A percentile compares a stretch with the other conserved stretches of the same genome.
Evolutionary conservation across 1,140 invertebrate genomes (phyloP).

Genomic region (Ylistrum balloti): DNA sequence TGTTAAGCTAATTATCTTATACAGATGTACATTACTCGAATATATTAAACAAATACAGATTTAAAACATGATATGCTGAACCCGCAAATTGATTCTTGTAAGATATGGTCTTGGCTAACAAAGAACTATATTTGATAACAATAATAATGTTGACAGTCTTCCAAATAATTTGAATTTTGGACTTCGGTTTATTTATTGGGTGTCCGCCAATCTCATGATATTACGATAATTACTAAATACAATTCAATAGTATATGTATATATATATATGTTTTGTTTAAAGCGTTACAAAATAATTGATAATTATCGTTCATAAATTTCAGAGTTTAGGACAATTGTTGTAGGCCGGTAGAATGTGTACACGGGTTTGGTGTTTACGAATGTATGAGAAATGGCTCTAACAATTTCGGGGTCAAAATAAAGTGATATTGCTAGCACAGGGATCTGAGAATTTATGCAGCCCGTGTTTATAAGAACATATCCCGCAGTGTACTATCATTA

Average conservation of each 20-base stretch:
- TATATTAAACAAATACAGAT: not conserved
- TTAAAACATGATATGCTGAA: conserved; percentile 5
- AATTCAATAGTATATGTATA: not conserved
- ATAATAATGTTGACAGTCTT: conserved; percentile 18
- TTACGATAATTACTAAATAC: not conserved
- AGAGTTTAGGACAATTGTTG: not conserved
- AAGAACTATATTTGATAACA: not conserved
- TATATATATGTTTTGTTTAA: not conserved
- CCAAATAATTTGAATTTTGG: conserved; percentile 1
- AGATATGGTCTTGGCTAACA: not conserved
- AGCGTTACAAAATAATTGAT: not conserved
- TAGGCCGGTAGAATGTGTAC: not conserved
- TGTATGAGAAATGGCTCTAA: no score
- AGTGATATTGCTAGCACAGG: no score
- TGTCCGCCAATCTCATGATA: not conserved
- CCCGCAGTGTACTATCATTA: no score
- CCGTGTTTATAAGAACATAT: no score
- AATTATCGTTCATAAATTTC: conserved; percentile 13
- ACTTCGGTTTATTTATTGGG: not conserved
- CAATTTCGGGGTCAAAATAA: no score
- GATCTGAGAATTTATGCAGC: no score
- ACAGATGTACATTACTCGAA: not conserved
- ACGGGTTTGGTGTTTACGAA: not conserved
- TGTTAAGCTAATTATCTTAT: not conserved
- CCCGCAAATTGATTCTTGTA: not conserved